Evolutionary conservation across 2,888 invertebrate genomes (phyloP), one percentile per base, ranked within the genome.

Genomic region (Meiosimyza platycephala): DNA sequence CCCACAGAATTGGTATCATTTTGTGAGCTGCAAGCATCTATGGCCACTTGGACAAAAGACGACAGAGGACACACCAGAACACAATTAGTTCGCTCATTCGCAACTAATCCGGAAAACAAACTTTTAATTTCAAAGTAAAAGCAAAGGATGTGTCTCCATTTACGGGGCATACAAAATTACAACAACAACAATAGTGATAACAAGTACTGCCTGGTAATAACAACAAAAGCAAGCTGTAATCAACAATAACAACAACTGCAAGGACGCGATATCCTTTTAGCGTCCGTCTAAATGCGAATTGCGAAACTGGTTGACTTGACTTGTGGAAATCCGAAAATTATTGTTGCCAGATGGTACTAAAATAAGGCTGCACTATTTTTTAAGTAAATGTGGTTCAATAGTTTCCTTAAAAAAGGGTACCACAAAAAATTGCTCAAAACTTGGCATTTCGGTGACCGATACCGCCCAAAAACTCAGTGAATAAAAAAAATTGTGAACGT

Each of bases 31-130:
- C 48, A 47, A 13, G 7, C 3, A 16, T 54, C 13, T 13, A 13
- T 54, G 54, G n/a, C 28, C 28, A 64, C 15, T 50, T 51, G 50
- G 22, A 15, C 22, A 40, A 40, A 40, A 2, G 40, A 40, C 9
- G 40, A 9, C 40, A 40, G 40, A 28, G 51, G 18, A 18, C 64
- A 22, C 51, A 51, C 64, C 28, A 16, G 51, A 33, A 69, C 69
- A 60, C 59, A 70, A 70, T 70, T 70, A 70, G 70, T 40, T 52
- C 69, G 51, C 52, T 60, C 51, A 11, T 54, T 15, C 51, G 13
- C 40, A 71, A 59, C 71, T 71, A 65, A 65, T 71, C 71, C 71
- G 65, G 50, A 50, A 65, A 71, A 65, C 59, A 71, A 71, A 65
- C 71, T 40, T 9, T 71, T 63, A 62, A 63, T 63, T 70, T 63